A percentile compares a stretch with the other conserved stretches of the same genome.
Evolutionary conservation across 2,113 vertebrate genomes (phyloP).

Genomic region (Chunga burmeisteri): DNA sequence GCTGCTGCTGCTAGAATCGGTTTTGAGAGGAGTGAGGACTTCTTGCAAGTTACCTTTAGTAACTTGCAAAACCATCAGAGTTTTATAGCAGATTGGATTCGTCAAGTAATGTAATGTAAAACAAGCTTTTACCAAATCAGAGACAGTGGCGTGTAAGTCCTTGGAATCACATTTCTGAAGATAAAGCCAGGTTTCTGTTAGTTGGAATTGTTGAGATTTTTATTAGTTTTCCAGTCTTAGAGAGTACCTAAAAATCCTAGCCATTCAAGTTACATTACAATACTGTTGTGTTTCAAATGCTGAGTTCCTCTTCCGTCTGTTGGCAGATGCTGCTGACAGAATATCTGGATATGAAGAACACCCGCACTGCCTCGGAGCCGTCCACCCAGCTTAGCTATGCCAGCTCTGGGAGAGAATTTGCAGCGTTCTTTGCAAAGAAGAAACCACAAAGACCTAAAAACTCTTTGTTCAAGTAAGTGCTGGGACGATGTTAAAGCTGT

Average conservation of each 20-base stretch:
- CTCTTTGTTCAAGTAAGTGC: conserved; percentile 92
- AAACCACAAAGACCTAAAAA: conserved; percentile 92
- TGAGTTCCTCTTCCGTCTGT: conserved; percentile 1
- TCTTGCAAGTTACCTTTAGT: not conserved
- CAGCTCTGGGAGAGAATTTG: conserved; percentile 93
- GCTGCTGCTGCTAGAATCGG: not conserved
- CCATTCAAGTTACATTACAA: not conserved
- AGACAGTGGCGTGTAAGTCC: not conserved
- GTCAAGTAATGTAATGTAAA: not conserved
- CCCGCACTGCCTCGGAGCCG: conserved; percentile 86
- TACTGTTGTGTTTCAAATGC: conserved; percentile 37
- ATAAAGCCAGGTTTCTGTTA: rapidly evolving
- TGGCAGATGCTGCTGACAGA: conserved; percentile 92
- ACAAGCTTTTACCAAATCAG: rapidly evolving
- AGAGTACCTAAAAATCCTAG: conserved; percentile 53
- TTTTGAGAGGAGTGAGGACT: not conserved
- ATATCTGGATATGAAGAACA: conserved; percentile 99
- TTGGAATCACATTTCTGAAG: rapidly evolving
- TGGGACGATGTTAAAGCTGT: not conserved
- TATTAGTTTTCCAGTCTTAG: rapidly evolving
- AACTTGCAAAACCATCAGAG: not conserved
- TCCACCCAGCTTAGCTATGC: conserved; percentile 92
- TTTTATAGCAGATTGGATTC: not conserved
- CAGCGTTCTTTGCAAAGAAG: conserved; percentile 96
- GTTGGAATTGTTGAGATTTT: not conserved